These are phyloP conservation scores for Phasianus colchicus DNA, from an alignment of 2,113 vertebrate genomes.

Conservation along the genomic window DNA sequence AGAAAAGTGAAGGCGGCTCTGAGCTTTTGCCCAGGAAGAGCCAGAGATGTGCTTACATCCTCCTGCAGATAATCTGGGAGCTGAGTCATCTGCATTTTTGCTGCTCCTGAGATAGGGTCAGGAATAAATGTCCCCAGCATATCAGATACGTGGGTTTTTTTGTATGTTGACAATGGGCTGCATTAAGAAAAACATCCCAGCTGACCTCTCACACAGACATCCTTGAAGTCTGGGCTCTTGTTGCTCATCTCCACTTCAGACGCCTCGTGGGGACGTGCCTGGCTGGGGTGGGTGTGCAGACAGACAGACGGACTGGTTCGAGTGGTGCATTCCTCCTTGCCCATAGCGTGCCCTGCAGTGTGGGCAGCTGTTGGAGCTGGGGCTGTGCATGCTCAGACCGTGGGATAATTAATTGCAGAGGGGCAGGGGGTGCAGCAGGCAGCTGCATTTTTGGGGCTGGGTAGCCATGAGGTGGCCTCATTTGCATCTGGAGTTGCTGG, in stretches of 20 bases:
- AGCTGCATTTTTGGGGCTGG: not conserved
- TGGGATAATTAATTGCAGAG: not conserved
- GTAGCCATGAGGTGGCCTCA: not conserved
- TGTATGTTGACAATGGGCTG: not conserved
- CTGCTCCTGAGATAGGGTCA: slow-evolving; percentile 1
- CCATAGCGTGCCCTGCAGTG: not conserved
- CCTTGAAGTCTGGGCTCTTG: not conserved
- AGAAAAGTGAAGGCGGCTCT: slow-evolving; percentile 47
- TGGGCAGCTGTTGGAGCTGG: not conserved
- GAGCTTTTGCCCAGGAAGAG: slow-evolving; percentile 61
- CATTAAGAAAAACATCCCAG: not conserved
- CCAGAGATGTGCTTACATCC: slow-evolving; percentile 50
- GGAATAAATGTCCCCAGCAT: slow-evolving; percentile 4
- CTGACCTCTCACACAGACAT: not conserved
- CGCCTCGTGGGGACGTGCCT: not conserved
- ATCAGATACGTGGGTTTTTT: not conserved
- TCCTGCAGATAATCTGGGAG: slow-evolving; percentile 48
- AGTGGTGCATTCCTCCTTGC: not conserved
- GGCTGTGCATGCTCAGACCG: not conserved
- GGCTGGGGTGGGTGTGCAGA: not conserved
- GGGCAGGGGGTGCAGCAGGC: not conserved
- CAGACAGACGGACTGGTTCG: not conserved
- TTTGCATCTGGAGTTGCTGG: fast-evolving
- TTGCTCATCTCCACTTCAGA: not conserved
- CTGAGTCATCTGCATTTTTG: slow-evolving; percentile 53